Evolutionary conservation across 2,888 invertebrate genomes (phyloP).

Genomic region (Terebella lapidaria): DNA sequence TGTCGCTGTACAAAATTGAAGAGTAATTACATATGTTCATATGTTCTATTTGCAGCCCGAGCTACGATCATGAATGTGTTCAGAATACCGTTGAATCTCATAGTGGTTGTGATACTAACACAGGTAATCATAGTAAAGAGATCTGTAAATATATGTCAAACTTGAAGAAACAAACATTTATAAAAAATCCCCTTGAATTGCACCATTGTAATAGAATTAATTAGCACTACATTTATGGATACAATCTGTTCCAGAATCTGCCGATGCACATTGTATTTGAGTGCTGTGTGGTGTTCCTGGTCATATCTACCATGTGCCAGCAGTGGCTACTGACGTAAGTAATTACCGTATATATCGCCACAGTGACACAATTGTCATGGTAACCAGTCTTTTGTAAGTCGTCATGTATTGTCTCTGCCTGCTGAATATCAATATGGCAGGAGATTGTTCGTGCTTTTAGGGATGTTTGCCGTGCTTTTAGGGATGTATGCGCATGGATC

Average conservation of each 20-base stretch:
- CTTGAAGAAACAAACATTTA: neutral
- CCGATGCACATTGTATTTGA: constrained; percentile 52
- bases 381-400: no score
- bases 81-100: constrained; percentile 56
- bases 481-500: no score
- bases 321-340: constrained; percentile 47
- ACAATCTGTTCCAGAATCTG: constrained; percentile 43
- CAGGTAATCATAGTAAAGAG: constrained; percentile 48
- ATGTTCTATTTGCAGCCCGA: no score
- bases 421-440: no score
- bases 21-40: no score
- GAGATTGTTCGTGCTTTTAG: no score
- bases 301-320: constrained; percentile 46
- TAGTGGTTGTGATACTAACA: constrained; percentile 55
- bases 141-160: neutral
- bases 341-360: no score
- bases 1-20: neutral
- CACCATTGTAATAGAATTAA: no score
- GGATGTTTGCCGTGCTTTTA: no score
- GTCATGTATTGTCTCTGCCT: no score
- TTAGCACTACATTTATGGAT: no score
- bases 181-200: neutral
- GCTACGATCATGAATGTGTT: constrained; percentile 58
- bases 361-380: no score
- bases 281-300: constrained; percentile 53